Evolutionary conservation across 1,140 invertebrate species (phyloP).

Genomic region (Lucilia sericata): DNA sequence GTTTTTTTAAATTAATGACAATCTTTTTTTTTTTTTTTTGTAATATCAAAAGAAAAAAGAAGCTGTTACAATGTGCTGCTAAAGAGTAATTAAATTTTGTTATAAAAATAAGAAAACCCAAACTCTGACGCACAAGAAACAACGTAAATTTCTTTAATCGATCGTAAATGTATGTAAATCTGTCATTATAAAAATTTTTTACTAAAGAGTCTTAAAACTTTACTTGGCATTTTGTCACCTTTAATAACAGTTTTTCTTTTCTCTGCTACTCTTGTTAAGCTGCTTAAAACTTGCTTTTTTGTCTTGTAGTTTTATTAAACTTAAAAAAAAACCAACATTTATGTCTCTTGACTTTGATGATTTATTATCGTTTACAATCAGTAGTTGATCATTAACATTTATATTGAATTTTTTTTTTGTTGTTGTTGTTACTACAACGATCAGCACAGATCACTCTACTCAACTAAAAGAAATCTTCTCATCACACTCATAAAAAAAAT

Average conservation of each 20-base stretch:
- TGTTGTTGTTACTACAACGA: not conserved
- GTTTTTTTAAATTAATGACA: constrained; percentile 9
- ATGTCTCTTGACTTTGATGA: constrained; percentile 31
- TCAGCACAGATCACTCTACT: too few species aligned
- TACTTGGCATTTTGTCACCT: constrained; percentile 21
- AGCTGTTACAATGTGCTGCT: not conserved
- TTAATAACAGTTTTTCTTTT: constrained; percentile 27
- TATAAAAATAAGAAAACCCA: not conserved
- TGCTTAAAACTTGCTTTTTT: not conserved
- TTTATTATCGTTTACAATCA: constrained; percentile 46
- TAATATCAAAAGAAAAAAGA: not conserved
- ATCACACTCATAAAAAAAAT: constrained; percentile 18
- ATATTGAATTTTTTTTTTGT: constrained; percentile 35
- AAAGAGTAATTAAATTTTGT: not conserved
- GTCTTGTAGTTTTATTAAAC: not conserved
- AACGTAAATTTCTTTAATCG: constrained; percentile 13
- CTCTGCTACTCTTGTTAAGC: not conserved
- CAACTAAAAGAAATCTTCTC: not conserved
- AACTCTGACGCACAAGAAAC: not conserved
- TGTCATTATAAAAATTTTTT: not conserved
- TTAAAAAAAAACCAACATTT: not conserved
- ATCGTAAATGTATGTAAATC: not conserved
- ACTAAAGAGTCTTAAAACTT: not conserved
- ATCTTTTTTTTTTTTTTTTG: not conserved
- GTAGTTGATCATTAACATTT: constrained; percentile 45